phyloP scores from a whole-genome alignment of 1,140 invertebrate species.

The Ips typographus region DNA sequence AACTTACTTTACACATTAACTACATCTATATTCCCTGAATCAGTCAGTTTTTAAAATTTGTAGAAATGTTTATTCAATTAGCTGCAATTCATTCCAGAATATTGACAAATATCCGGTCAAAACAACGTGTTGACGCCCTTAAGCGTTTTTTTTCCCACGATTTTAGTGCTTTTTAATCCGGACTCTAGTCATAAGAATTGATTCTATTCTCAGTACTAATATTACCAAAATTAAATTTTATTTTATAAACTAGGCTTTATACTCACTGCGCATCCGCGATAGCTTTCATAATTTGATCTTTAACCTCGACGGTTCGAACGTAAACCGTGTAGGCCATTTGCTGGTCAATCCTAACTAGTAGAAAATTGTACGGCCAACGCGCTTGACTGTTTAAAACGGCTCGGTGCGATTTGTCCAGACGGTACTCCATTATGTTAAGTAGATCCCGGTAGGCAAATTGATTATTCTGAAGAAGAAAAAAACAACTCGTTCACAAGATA shows the following conservation, averaged over 20 bases:
- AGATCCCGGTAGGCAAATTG: constrained; percentile 90
- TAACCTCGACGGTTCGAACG: constrained; percentile 84
- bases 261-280: constrained; percentile 87
- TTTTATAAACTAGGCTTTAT: background rate
- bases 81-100: too few species aligned
- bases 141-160: too few species aligned
- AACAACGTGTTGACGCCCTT: too few species aligned
- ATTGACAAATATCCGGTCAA: too few species aligned
- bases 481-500: constrained; percentile 17
- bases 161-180: too few species aligned
- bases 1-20: too few species aligned
- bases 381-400: constrained; percentile 66
- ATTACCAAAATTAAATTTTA: background rate
- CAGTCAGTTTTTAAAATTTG: too few species aligned
- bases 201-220: too few species aligned
- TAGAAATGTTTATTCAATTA: too few species aligned
- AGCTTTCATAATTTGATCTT: constrained; percentile 89
- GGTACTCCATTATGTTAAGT: constrained; percentile 81
- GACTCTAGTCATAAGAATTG: too few species aligned
- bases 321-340: constrained; percentile 86
- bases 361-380: constrained; percentile 79
- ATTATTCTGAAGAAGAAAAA: constrained; percentile 66
- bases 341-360: constrained; percentile 79
- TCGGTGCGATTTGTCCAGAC: constrained; percentile 75
- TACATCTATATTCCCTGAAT: too few species aligned